Percentiles rank a stretch among this genome's conserved stretches.
phyloP scores from a whole-genome alignment of 2,888 invertebrate genomes.

The Margaritifera margaritifera region DNA sequence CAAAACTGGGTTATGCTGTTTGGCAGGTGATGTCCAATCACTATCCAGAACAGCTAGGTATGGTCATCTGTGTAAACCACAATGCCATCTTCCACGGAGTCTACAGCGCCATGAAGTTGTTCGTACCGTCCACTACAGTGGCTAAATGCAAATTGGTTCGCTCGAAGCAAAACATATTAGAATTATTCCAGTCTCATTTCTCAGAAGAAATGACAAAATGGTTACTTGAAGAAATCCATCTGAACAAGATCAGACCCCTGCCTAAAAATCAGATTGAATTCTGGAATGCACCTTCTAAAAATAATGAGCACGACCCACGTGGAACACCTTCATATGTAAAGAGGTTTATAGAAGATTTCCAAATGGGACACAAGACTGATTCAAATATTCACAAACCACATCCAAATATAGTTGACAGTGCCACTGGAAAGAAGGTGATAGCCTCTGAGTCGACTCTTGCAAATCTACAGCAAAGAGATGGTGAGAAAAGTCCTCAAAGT shows the following conservation, averaged over 20 bases:
- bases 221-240: constrained; percentile 65
- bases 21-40: constrained; percentile 65
- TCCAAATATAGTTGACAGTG: constrained; percentile 63
- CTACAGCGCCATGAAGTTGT: constrained; percentile 68
- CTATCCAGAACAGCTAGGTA: constrained; percentile 71
- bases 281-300: constrained; percentile 57
- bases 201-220: constrained; percentile 62
- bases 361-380: constrained; percentile 2
- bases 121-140: constrained; percentile 64
- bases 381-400: constrained; percentile 59
- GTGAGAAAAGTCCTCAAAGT: constrained; percentile 7
- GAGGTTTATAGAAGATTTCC: constrained; percentile 51
- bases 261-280: constrained; percentile 58
- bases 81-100: constrained; percentile 68
- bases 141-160: constrained; percentile 63
- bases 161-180: constrained; percentile 59
- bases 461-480: constrained; percentile 11
- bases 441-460: constrained; percentile 23
- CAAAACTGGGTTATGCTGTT: constrained; percentile 64
- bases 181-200: constrained; percentile 59
- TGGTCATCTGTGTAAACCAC: constrained; percentile 68
- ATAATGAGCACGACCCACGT: constrained; percentile 62
- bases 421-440: constrained; percentile 31
- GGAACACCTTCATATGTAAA: constrained; percentile 64
- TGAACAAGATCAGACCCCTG: constrained; percentile 62